Evolutionary conservation across 2,113 vertebrate genomes (phyloP).

Genomic region (Trachemys scripta): DNA sequence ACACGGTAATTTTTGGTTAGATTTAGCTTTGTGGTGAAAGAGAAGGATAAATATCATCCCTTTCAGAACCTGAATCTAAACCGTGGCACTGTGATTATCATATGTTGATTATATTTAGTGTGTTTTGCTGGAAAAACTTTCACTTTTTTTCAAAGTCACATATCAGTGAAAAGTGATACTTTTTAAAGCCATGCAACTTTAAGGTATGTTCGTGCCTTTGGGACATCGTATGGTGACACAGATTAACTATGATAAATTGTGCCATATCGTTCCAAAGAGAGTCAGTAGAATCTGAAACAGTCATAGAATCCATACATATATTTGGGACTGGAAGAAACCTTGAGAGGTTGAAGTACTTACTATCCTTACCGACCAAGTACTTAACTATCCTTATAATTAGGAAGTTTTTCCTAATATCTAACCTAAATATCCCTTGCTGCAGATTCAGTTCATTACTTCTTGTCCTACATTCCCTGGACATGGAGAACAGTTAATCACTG

Average conservation of each 20-base stretch:
- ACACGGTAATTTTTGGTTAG: not conserved
- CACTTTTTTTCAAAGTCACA: not conserved
- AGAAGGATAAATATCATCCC: constrained; percentile 4
- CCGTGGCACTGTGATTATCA: not conserved
- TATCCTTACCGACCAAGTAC: too few species aligned
- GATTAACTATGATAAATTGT: not conserved
- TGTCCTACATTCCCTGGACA: too few species aligned
- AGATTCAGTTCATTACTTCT: too few species aligned
- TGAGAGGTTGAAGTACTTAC: too few species aligned
- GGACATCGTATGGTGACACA: not conserved
- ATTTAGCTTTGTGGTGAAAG: constrained; percentile 6
- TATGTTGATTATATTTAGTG: not conserved
- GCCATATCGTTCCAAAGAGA: too few species aligned
- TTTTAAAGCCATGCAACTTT: not conserved
- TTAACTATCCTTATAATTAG: too few species aligned
- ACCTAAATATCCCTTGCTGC: too few species aligned
- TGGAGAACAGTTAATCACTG: too few species aligned
- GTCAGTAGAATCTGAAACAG: too few species aligned
- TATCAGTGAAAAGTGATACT: not conserved
- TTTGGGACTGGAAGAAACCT: too few species aligned
- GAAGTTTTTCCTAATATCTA: too few species aligned
- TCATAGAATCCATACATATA: too few species aligned
- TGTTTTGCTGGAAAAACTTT: not conserved
- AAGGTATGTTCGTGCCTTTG: not conserved
- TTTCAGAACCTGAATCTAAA: constrained; percentile 11